Evolutionary conservation across 2,797 vertebrate genomes (phyloP).

Genomic region (Chromobotia macracanthus): DNA sequence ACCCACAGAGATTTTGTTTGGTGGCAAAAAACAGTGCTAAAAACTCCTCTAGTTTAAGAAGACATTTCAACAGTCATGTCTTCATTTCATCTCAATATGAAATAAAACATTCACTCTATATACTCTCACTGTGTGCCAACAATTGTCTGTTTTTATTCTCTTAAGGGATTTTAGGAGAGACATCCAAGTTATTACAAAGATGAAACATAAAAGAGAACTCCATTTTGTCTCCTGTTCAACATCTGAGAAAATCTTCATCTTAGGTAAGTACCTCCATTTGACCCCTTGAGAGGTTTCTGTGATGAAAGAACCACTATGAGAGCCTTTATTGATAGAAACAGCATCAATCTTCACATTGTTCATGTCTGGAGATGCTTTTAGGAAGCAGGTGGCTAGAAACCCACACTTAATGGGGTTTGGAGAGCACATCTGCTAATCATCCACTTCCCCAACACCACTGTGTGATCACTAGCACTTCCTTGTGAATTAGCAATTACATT

Average conservation of each 20-base stretch:
- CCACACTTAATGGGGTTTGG: background rate
- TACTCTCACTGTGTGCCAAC: no score
- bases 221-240: background rate
- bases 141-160: no score
- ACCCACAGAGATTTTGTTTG: no score
- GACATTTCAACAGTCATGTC: background rate
- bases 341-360: background rate
- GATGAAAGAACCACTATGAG: background rate
- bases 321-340: background rate
- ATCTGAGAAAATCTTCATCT: slow-evolving; percentile 2
- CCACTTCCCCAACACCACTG: background rate
- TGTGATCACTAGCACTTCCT: background rate
- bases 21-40: background rate
- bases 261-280: background rate
- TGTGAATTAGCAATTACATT: background rate
- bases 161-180: no score
- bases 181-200: no score
- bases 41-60: background rate
- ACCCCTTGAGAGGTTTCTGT: background rate
- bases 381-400: background rate
- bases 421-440: background rate
- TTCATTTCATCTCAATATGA: background rate
- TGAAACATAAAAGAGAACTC: background rate
- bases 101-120: no score
- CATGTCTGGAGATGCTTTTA: background rate